phyloP scores from a whole-genome alignment of 2,797 vertebrate genomes.

The Phataginus tricuspis region DNA sequence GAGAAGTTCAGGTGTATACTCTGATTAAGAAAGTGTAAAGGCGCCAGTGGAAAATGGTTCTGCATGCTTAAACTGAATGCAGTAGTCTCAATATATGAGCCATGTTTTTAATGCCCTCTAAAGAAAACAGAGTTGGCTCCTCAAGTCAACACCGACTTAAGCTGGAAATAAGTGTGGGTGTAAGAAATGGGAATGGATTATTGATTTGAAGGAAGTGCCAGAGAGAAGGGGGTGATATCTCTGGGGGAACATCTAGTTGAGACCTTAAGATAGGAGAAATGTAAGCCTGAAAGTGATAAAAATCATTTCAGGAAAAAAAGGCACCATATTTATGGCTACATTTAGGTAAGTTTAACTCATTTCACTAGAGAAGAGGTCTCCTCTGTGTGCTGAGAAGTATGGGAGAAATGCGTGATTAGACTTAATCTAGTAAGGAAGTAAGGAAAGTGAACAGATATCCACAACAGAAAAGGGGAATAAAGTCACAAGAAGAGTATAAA shows the following conservation, averaged over 20 bases:
- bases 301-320: not conserved
- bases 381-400: not conserved
- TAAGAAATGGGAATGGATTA: slow-evolving; percentile 33
- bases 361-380: not conserved
- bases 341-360: not conserved
- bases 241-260: not conserved
- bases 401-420: not conserved
- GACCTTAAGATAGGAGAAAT: slow-evolving; percentile 19
- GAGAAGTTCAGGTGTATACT: not conserved
- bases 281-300: not conserved
- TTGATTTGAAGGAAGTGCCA: slow-evolving; percentile 36
- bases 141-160: not conserved
- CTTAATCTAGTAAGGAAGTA: not conserved
- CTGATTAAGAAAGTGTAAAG: not conserved
- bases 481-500: not conserved
- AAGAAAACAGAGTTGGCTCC: not conserved
- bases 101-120: not conserved
- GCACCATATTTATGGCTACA: not conserved
- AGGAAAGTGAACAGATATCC: not conserved
- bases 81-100: not conserved
- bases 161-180: not conserved
- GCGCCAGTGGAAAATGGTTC: not conserved
- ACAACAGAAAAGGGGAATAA: not conserved
- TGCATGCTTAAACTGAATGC: not conserved
- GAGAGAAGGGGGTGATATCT: not conserved